Base-by-base conservation (phyloP, 2,113 vertebrate genomes). In the Microcebus tavaratra region DNA sequence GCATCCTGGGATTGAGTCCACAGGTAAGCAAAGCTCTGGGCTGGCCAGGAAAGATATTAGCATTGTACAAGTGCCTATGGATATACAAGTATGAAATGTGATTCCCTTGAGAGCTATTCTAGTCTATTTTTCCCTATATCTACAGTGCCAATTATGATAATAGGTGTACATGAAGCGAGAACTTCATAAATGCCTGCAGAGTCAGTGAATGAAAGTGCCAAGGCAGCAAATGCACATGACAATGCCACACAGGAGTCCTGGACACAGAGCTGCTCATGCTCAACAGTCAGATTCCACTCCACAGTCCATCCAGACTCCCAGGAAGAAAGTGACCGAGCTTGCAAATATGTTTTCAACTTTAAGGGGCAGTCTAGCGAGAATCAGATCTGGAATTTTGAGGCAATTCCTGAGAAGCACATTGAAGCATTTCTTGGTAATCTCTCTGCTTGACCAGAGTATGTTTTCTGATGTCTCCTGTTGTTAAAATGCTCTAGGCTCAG, bases 161-260 rank as follows among this genome's bases (percentile, higher is more conserved):
- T 14, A 45, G 1, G 4, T 3, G 18, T n/a, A 53, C 45, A 45
- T 45, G 1, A 45, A 80, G 70, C 34, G 23, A 75, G 86, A 11
- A 31, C n/a, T 34, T 59, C 75, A 59, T 7, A 59, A 8, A 55
- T 25, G 29, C n/a, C 78, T 42, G 48, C 9, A 36, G 31, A 70
- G 72, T 36, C 4, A 2, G 70, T 42, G n/a, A 63, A 68, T 34
- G 57, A 67, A 94, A 34, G 18, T 1, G 5, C 21, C 15, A 3
- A 9, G 3, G 42, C 50, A 55, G 11, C 0, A 2, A 59, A 55
- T 8, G 59, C 11, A 23, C 25, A 11, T 0, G n/a, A 6, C 18
- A 27, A 42, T 34, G 53, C 13, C 17, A 31, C 25, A 2, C 3
- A 14, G 39, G 80, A 53, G 70, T 13, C 17, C 48, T n/a, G 23